Evolutionary conservation across 1,140 invertebrate species (phyloP).

Genomic region (Leptinotarsa defecta): DNA sequence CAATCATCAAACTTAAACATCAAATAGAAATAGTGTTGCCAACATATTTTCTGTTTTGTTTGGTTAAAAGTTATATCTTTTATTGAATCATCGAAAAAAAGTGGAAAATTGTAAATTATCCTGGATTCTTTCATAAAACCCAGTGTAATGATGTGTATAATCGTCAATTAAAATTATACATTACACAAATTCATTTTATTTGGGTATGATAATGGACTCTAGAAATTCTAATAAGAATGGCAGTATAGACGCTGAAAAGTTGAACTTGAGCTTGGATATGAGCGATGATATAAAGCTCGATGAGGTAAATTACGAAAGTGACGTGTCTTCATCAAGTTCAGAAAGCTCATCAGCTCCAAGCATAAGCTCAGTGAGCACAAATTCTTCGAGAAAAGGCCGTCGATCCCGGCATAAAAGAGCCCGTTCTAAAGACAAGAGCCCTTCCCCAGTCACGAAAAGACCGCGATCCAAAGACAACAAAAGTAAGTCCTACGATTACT

Average conservation of each 20-base stretch:
- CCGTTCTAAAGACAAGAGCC: constrained; percentile 59
- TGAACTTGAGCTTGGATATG: constrained; percentile 54
- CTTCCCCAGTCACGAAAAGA: constrained; percentile 59
- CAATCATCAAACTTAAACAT: too few species aligned
- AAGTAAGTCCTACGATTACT: constrained; percentile 79
- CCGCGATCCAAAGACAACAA: constrained; percentile 61
- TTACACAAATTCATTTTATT: constrained; percentile 2
- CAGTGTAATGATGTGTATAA: background rate
- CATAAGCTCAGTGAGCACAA: constrained; percentile 74
- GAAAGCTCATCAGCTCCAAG: constrained; percentile 71
- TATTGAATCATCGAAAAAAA: background rate
- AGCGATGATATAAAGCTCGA: constrained; percentile 56
- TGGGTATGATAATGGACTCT: constrained; percentile 49
- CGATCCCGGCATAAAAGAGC: constrained; percentile 60
- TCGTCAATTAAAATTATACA: background rate
- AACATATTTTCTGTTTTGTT: constrained; percentile 13
- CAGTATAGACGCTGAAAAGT: constrained; percentile 53
- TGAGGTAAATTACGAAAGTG: constrained; percentile 68
- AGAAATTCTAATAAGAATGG: constrained; percentile 51
- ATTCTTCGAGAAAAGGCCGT: constrained; percentile 62
- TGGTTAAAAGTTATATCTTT: constrained; percentile 17
- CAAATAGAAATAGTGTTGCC: background rate
- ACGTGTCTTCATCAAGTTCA: constrained; percentile 74
- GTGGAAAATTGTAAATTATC: background rate
- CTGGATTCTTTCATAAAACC: background rate